Evolutionary conservation across 2,888 invertebrate species (phyloP).

Genomic region (Drosophila pegasa): DNA sequence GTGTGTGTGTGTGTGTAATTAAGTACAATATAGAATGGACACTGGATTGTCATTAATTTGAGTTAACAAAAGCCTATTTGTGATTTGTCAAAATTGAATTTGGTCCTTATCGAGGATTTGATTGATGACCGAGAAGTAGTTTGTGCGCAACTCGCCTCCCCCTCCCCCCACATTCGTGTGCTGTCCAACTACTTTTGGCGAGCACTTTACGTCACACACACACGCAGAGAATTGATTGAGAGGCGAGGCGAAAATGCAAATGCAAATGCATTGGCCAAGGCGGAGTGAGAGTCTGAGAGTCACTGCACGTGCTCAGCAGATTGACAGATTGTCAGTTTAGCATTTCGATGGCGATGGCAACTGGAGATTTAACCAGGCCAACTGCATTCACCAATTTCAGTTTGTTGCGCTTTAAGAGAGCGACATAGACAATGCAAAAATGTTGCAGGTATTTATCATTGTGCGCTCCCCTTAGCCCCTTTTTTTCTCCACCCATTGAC

Average conservation of each 20-base stretch:
- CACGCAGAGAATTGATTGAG: constrained; percentile 38
- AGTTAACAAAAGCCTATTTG: constrained; percentile 76
- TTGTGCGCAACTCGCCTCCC: too few relatives aligned
- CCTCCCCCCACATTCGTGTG: too few relatives aligned
- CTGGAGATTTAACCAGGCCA: constrained; percentile 34
- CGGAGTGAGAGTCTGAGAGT: constrained; percentile 27
- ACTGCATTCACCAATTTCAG: constrained; percentile 32
- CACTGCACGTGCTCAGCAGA: constrained; percentile 40
- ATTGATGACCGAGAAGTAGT: constrained; percentile 57
- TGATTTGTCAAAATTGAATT: constrained; percentile 80
- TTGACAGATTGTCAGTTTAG: constrained; percentile 44
- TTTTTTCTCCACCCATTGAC: constrained; percentile 36
- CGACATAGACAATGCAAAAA: constrained; percentile 37
- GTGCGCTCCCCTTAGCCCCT: background rate
- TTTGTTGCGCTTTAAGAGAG: constrained; percentile 53
- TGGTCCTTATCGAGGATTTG: constrained; percentile 72
- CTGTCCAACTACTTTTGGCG: constrained; percentile 14
- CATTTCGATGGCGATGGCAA: constrained; percentile 30
- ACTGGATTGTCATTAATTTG: constrained; percentile 67
- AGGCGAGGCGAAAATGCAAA: constrained; percentile 49
- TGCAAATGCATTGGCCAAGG: constrained; percentile 48
- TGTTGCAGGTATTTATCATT: constrained; percentile 49
- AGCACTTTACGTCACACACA: constrained; percentile 25
- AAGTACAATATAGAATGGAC: constrained; percentile 37
- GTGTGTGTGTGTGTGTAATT: constrained; percentile 44